phyloP scores from a whole-genome alignment of 1,140 invertebrate species.

The Leptinotarsa texana region DNA sequence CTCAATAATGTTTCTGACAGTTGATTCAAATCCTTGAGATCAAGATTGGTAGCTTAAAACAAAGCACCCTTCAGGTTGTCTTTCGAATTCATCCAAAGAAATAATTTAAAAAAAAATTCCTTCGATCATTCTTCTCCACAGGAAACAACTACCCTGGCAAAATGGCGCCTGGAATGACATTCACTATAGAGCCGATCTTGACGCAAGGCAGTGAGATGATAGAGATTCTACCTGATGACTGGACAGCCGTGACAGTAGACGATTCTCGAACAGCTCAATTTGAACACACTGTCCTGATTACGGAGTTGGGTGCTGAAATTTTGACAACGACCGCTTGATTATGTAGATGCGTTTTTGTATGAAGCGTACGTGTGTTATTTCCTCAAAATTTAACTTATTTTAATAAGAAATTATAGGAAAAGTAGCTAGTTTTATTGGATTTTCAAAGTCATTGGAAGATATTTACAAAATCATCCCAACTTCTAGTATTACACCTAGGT shows the following conservation, averaged over 20 bases:
- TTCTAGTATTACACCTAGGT: too few relatives aligned
- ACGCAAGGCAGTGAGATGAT: slow-evolving; percentile 72
- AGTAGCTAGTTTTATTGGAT: too few relatives aligned
- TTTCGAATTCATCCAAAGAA: neutral
- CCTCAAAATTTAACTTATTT: too few relatives aligned
- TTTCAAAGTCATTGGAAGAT: too few relatives aligned
- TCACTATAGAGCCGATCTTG: slow-evolving; percentile 92
- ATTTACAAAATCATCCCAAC: too few relatives aligned
- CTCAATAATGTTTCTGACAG: too few relatives aligned
- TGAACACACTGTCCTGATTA: slow-evolving; percentile 91
- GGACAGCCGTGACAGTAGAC: slow-evolving; percentile 84
- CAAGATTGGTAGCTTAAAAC: too few relatives aligned
- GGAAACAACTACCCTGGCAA: slow-evolving; percentile 70
- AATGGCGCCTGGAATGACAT: slow-evolving; percentile 89
- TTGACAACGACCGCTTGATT: slow-evolving; percentile 60
- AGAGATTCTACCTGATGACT: slow-evolving; percentile 79
- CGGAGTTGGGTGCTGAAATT: slow-evolving; percentile 70
- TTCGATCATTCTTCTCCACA: slow-evolving; percentile 51
- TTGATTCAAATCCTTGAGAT: too few relatives aligned
- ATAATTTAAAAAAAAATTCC: neutral
- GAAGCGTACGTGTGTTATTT: too few relatives aligned
- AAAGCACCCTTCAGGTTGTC: neutral
- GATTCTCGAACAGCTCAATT: slow-evolving; percentile 82
- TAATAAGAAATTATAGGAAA: too few relatives aligned
- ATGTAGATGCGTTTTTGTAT: neutral